Evolutionary conservation across 2,797 vertebrate species (phyloP).

Genomic region (Xenopus petersii): DNA sequence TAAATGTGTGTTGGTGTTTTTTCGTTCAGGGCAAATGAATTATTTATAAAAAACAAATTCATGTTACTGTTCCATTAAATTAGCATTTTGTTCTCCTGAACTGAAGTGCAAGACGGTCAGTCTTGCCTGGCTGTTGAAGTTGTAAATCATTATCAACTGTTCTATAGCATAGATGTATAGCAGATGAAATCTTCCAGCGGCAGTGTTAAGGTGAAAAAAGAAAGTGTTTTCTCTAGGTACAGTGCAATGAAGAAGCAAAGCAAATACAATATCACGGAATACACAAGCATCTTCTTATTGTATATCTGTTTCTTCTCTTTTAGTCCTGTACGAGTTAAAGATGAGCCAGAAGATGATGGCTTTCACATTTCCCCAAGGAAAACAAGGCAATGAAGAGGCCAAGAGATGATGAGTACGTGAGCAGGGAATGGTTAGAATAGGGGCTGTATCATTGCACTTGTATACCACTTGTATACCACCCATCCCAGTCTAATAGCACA

Average conservation of each 20-base stretch:
- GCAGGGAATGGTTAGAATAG: background rate
- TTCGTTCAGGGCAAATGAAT: too few species aligned
- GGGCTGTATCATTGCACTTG: too few species aligned
- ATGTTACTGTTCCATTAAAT: too few species aligned
- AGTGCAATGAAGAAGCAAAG: background rate
- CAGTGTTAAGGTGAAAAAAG: slow-evolving; percentile 84
- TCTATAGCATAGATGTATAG: slow-evolving; percentile 57
- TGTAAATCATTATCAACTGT: background rate
- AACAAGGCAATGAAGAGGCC: slow-evolving; percentile 79
- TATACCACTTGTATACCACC: too few species aligned
- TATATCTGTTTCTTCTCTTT: background rate
- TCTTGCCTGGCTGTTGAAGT: too few species aligned
- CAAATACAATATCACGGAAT: too few species aligned
- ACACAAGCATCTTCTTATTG: background rate
- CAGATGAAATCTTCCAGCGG: slow-evolving; percentile 74
- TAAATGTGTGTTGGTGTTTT: too few species aligned
- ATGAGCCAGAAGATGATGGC: slow-evolving; percentile 81
- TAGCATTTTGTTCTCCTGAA: too few species aligned
- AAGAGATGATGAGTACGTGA: slow-evolving; percentile 81
- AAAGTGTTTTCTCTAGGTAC: slow-evolving; percentile 91
- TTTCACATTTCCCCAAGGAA: slow-evolving; percentile 75
- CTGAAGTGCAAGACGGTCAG: too few species aligned
- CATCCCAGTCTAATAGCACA: too few species aligned
- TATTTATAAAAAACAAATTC: too few species aligned
- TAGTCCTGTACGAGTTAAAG: slow-evolving; percentile 82